Base-by-base conservation (phyloP, 2,888 invertebrate species). In the Oscheius sp. region DNA sequence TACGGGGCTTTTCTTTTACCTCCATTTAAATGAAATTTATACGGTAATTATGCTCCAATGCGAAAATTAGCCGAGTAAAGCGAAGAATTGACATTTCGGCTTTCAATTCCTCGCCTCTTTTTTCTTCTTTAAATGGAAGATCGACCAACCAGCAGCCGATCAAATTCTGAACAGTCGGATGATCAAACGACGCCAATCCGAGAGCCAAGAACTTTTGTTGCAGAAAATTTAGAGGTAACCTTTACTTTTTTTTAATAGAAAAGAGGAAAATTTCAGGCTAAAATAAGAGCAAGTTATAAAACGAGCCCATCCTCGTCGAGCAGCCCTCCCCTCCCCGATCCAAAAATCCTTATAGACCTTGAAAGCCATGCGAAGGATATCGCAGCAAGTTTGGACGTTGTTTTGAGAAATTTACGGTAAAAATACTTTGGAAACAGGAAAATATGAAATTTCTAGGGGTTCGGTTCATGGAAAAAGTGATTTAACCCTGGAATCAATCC, bases 401-500 rank as follows among this genome's bases (percentile, higher is more conserved):
- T 84, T 52, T 76, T 87, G 53, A 52, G 87, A 18, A 87, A 87
- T 73, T 77, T 87, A 64, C 71, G 85, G 86, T 81, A 35, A 35
- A 9, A 35, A 35, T 9, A 35, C n/a, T n/a, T n/a, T n/a, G 16
- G 27, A n/a, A 18, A 27, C 21, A 3, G 7, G 12, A 27, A 49
- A n/a, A 16, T 49, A 49, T 7, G 3, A n/a, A n/a, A 45, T 16
- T 25, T 63, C 16, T 49, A 79, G 78, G 76, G 86, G 86, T 16
- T 78, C 82, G 1, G 78, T 87, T 7, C 82, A 83, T 41, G 86
- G 86, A 13, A 85, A 87, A 82, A 79, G 81, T 27, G 87, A 87
- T 69, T 72, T 87, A 16, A 85, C 87, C 7, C 69, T 85, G 29
- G 87, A 87, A 74, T 83, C 82, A 2, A 77, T 81, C 21, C 84